A percentile compares a stretch with the other conserved stretches of the same genome.
Evolutionary conservation across 2,113 vertebrate genomes (phyloP).

Genomic region (Strix uralensis): DNA sequence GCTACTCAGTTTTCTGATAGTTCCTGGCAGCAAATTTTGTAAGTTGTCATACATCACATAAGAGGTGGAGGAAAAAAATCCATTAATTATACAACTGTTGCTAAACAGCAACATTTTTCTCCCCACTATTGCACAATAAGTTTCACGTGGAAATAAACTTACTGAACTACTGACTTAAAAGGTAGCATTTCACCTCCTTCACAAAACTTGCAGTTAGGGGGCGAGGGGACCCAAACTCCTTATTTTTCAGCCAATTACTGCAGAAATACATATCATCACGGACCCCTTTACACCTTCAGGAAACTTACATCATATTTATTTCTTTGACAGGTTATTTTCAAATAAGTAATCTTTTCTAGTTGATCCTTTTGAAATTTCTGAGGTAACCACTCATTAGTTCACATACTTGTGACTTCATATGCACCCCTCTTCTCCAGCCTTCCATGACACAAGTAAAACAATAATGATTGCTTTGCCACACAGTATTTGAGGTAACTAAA

Average conservation of each 20-base stretch:
- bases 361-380: background rate
- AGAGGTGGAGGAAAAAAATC: too few species aligned
- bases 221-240: background rate
- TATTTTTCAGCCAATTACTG: background rate
- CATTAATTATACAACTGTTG: background rate
- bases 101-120: background rate
- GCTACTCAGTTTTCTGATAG: background rate
- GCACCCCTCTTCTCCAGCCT: rapidly evolving
- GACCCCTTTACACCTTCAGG: background rate
- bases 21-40: background rate
- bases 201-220: background rate
- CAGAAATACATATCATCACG: background rate
- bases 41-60: background rate
- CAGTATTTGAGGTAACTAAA: background rate
- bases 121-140: background rate
- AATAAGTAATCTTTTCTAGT: background rate
- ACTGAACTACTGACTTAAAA: background rate
- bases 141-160: background rate
- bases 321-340: background rate
- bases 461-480: background rate
- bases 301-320: background rate
- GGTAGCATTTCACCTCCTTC: background rate
- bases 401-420: background rate
- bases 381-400: background rate
- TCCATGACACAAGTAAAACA: background rate